Base-by-base conservation (phyloP, 2,113 vertebrate species). In the Suricata suricatta region DNA sequence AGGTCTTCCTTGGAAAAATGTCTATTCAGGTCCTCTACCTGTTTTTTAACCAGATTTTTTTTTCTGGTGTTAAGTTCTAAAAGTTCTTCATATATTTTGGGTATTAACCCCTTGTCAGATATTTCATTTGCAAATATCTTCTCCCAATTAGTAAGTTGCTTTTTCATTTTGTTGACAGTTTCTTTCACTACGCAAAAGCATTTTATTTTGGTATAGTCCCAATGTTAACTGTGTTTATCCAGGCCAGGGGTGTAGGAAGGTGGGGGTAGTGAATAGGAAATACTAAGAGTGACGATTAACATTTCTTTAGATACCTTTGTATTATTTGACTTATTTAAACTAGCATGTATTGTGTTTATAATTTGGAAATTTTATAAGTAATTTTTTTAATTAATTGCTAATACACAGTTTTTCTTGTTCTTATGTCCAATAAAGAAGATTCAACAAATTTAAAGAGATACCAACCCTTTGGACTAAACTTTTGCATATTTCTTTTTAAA, bases 301-400 rank as follows among this genome's bases (percentile, higher is more conserved):
- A 79, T 54, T 90, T 93, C 35, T 93, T 94, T 83, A 88, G 29
- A n/a, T 64, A 64, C 25, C 3, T 77, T 31, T 92, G 69, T 92
- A 66, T 63, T 85, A 79, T 71, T 57, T 72, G 71, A 91, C 63
- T 85, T 84, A 38, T 25, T 44, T 72, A 74, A 66, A 76, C 16
- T 33, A 74, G 23, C 16, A 91, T 29, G 3, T 6, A 66, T 23
- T 66, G 31, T 47, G 31, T 82, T 54, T 66, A 91, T 82, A 80
- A 68, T 82, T 66, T 66, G 71, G 66, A 66, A 85, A 91, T 41
- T 93, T 54, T 79, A 11, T 31, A 50, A 82, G 41, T 63, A 52
- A 64, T 85, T 85, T 69, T 84, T 44, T 1, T 31, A 77, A 41
- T 74, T 47, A 31, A 63, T 84, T 66, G 12, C 64, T 47, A 72